These are phyloP conservation scores for Cossypha dichroa DNA, from an alignment of 2,797 vertebrate species.

Conservation along the genomic window DNA sequence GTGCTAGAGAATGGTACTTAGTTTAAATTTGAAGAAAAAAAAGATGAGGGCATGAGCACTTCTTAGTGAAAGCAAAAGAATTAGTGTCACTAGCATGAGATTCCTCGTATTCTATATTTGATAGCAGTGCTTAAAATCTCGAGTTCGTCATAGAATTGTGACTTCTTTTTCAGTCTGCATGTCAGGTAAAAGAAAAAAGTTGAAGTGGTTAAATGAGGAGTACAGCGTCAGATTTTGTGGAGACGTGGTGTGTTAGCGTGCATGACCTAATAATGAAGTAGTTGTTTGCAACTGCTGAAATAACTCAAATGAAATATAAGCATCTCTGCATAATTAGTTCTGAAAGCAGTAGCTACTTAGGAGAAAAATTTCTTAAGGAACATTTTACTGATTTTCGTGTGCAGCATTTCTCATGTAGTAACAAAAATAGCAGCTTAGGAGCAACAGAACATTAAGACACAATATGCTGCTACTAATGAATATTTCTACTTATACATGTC, in stretches of 20 bases:
- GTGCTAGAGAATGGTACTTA: background rate
- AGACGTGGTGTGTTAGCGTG: background rate
- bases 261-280: background rate
- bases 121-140: background rate
- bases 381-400: fast-evolving
- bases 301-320: background rate
- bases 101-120: background rate
- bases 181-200: background rate
- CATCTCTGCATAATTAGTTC: background rate
- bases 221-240: background rate
- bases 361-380: background rate
- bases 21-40: background rate
- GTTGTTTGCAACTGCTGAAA: background rate
- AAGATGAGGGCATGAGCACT: fast-evolving
- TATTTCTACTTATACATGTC: background rate
- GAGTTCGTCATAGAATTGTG: background rate
- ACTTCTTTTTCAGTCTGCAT: background rate
- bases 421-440: background rate
- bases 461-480: background rate
- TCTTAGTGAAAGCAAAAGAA: background rate
- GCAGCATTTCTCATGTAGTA: background rate
- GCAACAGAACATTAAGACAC: background rate
- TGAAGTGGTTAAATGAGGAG: background rate
- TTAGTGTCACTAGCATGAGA: background rate
- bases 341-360: background rate